phyloP scores from a whole-genome alignment of 2,113 vertebrate genomes.

The Sinocyclocheilus rhinocerous region DNA sequence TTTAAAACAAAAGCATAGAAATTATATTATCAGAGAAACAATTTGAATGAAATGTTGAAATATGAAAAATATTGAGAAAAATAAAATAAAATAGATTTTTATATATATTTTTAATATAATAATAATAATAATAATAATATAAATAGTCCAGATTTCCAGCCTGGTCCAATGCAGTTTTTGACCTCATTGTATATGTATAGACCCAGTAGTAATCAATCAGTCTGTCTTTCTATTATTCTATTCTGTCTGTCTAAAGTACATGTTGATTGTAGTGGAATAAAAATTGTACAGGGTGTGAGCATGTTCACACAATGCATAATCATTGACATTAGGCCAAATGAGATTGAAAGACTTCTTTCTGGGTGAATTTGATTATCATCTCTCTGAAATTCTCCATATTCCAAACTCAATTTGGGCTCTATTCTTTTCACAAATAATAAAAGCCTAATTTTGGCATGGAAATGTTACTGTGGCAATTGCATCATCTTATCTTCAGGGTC shows the following conservation, averaged over 20 bases:
- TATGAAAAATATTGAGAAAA: no score
- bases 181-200: not conserved
- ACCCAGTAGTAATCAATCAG: not conserved
- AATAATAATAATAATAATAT: no score
- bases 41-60: no score
- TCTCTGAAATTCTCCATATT: constrained; percentile 39
- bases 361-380: constrained; percentile 38
- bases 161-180: no score
- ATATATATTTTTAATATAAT: no score
- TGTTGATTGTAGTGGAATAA: not conserved
- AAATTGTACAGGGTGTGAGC: not conserved
- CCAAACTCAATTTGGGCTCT: constrained; percentile 44
- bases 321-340: constrained; percentile 39
- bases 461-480: not conserved
- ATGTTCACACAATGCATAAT: constrained; percentile 54
- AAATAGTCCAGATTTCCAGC: no score
- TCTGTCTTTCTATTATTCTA: not conserved
- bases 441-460: constrained; percentile 30
- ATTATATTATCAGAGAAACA: not conserved
- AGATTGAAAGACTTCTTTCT: no score
- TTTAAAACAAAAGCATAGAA: not conserved
- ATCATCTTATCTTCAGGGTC: constrained; percentile 19
- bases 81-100: no score
- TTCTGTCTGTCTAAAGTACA: not conserved
- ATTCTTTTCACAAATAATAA: constrained; percentile 47